phyloP scores from a whole-genome alignment of 2,888 invertebrate species.

The Epistrophe eligans region DNA sequence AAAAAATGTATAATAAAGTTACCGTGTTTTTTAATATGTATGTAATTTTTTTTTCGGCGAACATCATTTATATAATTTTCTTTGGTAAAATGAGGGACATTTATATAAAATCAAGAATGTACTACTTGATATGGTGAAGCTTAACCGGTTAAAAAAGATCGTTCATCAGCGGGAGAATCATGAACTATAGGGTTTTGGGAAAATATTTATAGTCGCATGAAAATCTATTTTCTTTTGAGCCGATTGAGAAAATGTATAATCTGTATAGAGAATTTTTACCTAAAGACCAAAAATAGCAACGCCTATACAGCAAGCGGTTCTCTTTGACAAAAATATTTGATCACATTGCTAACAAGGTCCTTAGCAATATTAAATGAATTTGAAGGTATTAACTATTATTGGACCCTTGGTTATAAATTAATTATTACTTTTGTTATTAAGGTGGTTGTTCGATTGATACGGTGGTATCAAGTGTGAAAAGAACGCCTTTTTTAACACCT shows the following conservation, averaged over 20 bases:
- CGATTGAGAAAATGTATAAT: neutral
- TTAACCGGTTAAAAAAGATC: slow-evolving; percentile 5
- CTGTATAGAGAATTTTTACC: neutral
- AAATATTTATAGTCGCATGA: neutral
- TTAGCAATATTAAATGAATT: neutral
- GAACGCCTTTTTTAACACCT: slow-evolving; percentile 54
- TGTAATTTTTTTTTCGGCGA: neutral
- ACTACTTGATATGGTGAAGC: neutral
- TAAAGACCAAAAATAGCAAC: slow-evolving; percentile 45
- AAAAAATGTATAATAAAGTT: slow-evolving; percentile 22
- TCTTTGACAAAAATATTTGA: neutral
- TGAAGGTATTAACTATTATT: neutral
- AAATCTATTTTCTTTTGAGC: neutral
- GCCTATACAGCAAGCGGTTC: slow-evolving; percentile 52
- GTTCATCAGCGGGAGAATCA: neutral
- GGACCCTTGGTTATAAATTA: slow-evolving; percentile 54
- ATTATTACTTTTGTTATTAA: slow-evolving; percentile 41
- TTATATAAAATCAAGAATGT: neutral
- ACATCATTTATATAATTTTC: slow-evolving; percentile 22
- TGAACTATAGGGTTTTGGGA: neutral
- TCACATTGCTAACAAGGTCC: slow-evolving; percentile 10
- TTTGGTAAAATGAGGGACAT: neutral
- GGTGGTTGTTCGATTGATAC: slow-evolving; percentile 58
- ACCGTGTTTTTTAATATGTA: slow-evolving; percentile 17
- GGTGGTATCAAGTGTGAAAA: slow-evolving; percentile 74